Percentiles rank a stretch among this genome's conserved stretches.
These are phyloP conservation scores for Creontiades dilutus DNA, from an alignment of 2,888 invertebrate genomes.

Conservation along the genomic window DNA sequence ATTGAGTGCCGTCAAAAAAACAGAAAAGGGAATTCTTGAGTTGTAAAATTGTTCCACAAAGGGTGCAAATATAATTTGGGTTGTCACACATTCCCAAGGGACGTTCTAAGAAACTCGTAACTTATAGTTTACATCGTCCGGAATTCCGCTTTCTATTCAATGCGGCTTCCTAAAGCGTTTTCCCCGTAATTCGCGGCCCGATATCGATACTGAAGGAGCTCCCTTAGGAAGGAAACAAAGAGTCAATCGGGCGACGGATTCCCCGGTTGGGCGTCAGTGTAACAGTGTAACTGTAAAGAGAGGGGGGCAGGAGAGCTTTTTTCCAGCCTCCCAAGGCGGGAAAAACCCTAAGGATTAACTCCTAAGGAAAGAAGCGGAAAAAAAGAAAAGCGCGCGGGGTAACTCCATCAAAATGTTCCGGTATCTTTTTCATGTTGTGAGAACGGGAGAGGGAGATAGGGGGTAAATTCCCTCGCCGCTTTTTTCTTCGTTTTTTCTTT, in stretches of 20 bases:
- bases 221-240: background rate
- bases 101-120: no score
- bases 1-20: no score
- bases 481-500: background rate
- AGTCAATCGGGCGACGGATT: conserved; percentile 4
- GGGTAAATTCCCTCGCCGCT: background rate
- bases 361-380: background rate
- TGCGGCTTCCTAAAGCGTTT: background rate
- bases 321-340: background rate
- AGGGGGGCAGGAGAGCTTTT: background rate
- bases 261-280: background rate
- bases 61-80: no score
- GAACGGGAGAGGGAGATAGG: background rate
- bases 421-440: conserved; percentile 4
- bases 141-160: background rate
- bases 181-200: background rate
- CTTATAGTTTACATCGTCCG: no score
- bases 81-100: no score
- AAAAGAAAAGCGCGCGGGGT: background rate
- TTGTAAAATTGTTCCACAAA: no score
- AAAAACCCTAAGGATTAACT: conserved; percentile 20
- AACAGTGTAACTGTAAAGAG: background rate
- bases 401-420: conserved; percentile 18
- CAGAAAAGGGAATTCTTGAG: no score
- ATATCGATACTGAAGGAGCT: background rate